Evolutionary conservation across 2,113 vertebrate genomes (phyloP).

Genomic region (Lates calcarifer): DNA sequence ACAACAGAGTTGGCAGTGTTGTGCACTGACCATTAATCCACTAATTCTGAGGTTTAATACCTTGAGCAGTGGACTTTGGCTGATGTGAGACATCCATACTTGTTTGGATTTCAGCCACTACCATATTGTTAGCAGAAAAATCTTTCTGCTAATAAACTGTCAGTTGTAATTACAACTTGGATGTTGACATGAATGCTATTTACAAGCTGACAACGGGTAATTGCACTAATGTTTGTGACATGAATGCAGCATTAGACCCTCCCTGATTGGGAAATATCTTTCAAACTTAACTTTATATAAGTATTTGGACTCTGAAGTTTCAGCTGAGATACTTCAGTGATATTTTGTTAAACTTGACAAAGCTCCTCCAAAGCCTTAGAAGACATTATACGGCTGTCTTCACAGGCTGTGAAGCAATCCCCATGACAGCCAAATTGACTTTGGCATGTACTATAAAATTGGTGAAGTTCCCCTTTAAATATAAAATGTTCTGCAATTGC

Average conservation of each 20-base stretch:
- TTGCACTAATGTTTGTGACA: not conserved
- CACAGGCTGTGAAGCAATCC: not conserved
- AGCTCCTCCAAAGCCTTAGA: conserved; percentile 8
- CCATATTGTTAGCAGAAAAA: not conserved
- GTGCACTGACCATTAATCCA: not conserved
- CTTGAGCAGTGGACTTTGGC: not conserved
- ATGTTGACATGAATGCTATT: not conserved
- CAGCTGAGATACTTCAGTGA: not conserved
- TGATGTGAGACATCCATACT: not conserved
- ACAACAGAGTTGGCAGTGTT: too few species aligned
- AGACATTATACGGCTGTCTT: conserved; percentile 26
- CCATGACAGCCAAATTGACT: conserved; percentile 19
- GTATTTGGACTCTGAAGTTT: conserved; percentile 1
- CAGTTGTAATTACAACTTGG: not conserved
- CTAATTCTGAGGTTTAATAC: not conserved
- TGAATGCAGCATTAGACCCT: not conserved
- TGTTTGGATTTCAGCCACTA: not conserved
- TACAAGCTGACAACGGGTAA: not conserved
- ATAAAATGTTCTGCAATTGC: conserved; percentile 11
- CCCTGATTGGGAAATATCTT: not conserved
- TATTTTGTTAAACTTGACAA: not conserved
- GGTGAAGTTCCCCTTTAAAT: conserved; percentile 11
- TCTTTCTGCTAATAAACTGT: not conserved
- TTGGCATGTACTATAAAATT: not conserved
- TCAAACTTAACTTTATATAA: not conserved